Conservation (phyloP, 1,140 invertebrate genomes). For the Doryteuthis pealeii region DNA sequence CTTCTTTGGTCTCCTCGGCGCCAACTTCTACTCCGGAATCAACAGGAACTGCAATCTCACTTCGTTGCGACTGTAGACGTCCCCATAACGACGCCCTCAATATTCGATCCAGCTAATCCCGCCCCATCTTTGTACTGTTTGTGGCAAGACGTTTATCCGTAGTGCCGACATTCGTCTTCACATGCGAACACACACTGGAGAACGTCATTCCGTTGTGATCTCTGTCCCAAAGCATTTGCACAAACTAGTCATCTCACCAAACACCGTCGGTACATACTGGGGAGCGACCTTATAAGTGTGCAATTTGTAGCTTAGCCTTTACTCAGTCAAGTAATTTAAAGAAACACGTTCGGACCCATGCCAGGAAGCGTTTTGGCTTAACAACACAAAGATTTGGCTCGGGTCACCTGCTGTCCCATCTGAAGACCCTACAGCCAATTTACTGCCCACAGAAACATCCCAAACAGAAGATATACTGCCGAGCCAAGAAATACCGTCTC, state of each 20-base stretch:
- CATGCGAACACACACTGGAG: neutral
- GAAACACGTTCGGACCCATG: constrained; percentile 61
- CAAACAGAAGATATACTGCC: no score
- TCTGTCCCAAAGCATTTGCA: neutral
- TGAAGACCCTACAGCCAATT: no score
- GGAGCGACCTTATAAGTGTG: neutral
- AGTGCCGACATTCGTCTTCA: neutral
- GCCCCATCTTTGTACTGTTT: neutral
- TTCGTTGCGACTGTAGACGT: no score
- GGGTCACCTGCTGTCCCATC: no score
- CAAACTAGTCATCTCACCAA: neutral
- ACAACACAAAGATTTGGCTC: no score
- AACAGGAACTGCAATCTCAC: no score
- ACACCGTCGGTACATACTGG: neutral
- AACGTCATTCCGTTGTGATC: neutral
- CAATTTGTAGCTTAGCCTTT: neutral
- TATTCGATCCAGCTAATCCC: neutral
- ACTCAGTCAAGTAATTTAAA: constrained; percentile 11
- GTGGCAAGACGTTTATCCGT: neutral
- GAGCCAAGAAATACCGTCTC: no score
- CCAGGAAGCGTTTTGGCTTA: no score
- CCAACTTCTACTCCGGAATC: no score
- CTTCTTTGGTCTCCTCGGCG: no score
- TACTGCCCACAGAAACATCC: no score
- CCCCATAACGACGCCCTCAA: no score